phyloP scores from a whole-genome alignment of 2,113 vertebrate species.

The Muntiacus muntjak region DNA sequence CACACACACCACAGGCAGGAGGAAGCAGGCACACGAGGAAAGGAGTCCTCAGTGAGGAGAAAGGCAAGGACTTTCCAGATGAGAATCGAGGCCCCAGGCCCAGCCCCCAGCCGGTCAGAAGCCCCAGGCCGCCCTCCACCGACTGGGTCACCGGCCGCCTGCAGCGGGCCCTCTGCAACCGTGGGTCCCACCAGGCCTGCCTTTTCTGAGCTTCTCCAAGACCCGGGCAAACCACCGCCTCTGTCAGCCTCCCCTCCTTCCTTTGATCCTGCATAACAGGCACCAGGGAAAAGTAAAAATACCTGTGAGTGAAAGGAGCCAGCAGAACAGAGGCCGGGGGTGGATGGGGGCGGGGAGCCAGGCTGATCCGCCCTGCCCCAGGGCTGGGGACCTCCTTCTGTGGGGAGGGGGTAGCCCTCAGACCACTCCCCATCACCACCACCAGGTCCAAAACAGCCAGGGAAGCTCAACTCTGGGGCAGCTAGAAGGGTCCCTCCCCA shows the following conservation, averaged over 20 bases:
- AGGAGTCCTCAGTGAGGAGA: not conserved
- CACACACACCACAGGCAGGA: not conserved
- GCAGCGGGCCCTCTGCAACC: not conserved
- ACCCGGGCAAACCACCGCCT: slow-evolving; percentile 31
- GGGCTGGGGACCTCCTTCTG: not conserved
- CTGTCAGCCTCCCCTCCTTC: slow-evolving; percentile 60
- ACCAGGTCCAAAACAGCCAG: not conserved
- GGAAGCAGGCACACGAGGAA: not conserved
- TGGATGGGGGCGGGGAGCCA: not conserved
- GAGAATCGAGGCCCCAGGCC: not conserved
- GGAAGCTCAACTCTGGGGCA: not conserved
- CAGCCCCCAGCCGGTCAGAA: not conserved
- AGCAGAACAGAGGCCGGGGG: not conserved
- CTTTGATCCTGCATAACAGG: slow-evolving; percentile 77
- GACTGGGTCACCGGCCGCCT: not conserved
- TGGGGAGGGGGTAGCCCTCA: not conserved
- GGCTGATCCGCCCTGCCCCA: not conserved
- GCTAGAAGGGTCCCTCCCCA: not conserved
- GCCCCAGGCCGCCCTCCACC: not conserved
- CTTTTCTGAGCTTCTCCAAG: slow-evolving; percentile 35
- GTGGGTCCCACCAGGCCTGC: not conserved
- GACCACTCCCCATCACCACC: not conserved
- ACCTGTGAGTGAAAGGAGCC: slow-evolving; percentile 56
- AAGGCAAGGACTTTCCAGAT: not conserved
- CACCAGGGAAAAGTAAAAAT: slow-evolving; percentile 80